phyloP scores from a whole-genome alignment of 2,888 invertebrate genomes.

The Reticulitermes lucifugus region DNA sequence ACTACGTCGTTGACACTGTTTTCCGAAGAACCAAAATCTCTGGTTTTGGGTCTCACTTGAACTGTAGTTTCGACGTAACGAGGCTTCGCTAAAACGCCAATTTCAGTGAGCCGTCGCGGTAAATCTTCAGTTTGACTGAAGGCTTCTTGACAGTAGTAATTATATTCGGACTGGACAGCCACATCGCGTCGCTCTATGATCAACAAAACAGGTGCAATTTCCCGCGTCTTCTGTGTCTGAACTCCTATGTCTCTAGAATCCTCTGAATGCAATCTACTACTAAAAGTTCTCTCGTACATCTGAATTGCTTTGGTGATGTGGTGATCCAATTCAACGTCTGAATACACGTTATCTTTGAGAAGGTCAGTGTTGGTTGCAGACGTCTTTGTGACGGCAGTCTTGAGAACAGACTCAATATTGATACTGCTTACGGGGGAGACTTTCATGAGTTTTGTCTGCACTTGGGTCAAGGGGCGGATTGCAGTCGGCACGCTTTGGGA shows the following conservation, averaged over 20 bases:
- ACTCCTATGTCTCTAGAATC: slow-evolving; percentile 17
- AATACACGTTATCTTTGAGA: background rate
- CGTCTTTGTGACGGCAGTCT: background rate
- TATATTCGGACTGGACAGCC: background rate
- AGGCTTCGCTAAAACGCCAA: slow-evolving; percentile 46
- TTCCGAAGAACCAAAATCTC: slow-evolving; percentile 66
- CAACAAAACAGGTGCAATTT: background rate
- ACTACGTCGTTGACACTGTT: slow-evolving; percentile 65
- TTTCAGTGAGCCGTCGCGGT: slow-evolving; percentile 41
- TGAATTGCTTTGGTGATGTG: slow-evolving; percentile 14
- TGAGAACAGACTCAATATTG: background rate
- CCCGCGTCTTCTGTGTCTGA: background rate
- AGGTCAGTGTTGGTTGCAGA: slow-evolving; percentile 31
- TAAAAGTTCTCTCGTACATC: slow-evolving; percentile 17
- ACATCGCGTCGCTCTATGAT: slow-evolving; percentile 17
- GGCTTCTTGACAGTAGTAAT: background rate
- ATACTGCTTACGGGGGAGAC: background rate
- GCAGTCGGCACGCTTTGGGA: background rate
- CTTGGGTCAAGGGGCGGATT: background rate
- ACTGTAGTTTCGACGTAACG: slow-evolving; percentile 49
- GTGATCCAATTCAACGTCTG: slow-evolving; percentile 29
- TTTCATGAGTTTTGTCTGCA: background rate
- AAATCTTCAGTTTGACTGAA: background rate
- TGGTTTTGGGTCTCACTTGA: slow-evolving; percentile 61
- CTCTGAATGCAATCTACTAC: background rate